Conservation (phyloP, 2,113 vertebrate genomes). For the Rhynchomys soricoides region DNA sequence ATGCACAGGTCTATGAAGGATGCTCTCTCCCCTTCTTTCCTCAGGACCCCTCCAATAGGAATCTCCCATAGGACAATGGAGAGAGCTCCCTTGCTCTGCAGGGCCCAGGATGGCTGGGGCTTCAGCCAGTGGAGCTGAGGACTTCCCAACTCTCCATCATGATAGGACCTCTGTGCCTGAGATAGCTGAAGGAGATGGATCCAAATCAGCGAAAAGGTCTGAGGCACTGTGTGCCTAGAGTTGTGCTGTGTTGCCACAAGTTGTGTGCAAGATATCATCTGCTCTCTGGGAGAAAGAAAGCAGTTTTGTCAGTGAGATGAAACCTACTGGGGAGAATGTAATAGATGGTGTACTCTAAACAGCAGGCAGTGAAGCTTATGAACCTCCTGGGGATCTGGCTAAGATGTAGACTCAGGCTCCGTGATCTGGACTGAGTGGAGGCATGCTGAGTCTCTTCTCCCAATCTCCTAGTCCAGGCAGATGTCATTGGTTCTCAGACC, state of each 20-base stretch:
- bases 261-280: background rate
- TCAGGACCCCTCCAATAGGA: background rate
- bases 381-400: background rate
- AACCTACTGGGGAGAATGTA: background rate
- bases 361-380: background rate
- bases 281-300: slow-evolving; percentile 14
- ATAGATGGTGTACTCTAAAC: background rate
- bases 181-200: background rate
- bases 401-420: background rate
- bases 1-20: background rate
- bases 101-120: background rate
- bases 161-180: background rate
- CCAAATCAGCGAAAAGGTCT: background rate
- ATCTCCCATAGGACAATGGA: background rate
- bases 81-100: background rate
- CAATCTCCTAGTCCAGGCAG: background rate
- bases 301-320: background rate
- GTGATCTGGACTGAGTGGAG: background rate
- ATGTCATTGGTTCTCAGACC: background rate
- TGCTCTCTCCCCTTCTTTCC: background rate
- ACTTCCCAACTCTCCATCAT: background rate
- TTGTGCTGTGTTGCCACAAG: background rate
- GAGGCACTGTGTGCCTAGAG: background rate
- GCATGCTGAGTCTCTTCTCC: background rate
- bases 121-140: background rate